A percentile compares a stretch with the other conserved stretches of the same genome.
phyloP scores from a whole-genome alignment of 2,113 vertebrate species.

The Arenaria interpres region DNA sequence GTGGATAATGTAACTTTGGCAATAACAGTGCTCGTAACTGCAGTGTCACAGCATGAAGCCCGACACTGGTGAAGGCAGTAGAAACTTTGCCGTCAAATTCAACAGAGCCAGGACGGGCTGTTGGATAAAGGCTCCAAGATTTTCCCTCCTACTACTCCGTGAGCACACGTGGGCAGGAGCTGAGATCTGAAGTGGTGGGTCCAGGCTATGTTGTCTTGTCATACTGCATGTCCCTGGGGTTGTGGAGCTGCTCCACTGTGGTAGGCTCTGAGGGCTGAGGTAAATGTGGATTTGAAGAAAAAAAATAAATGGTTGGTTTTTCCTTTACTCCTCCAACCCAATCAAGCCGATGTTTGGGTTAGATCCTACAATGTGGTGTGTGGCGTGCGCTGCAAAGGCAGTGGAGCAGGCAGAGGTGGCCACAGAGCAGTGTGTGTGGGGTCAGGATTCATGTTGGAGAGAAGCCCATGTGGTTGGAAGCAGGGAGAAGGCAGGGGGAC shows the following conservation, averaged over 20 bases:
- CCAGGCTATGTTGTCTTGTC: background rate
- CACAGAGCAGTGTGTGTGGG: background rate
- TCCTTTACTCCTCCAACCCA: background rate
- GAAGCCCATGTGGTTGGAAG: background rate
- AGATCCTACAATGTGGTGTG: background rate
- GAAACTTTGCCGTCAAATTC: background rate
- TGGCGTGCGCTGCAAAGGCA: background rate
- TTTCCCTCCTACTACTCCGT: background rate
- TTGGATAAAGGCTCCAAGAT: background rate
- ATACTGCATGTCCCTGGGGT: background rate
- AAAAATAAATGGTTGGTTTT: background rate
- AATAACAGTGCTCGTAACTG: background rate
- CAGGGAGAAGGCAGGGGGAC: background rate
- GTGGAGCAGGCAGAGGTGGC: background rate
- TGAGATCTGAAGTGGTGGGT: background rate
- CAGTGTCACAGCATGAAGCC: background rate
- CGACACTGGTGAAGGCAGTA: background rate
- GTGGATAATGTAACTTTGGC: background rate
- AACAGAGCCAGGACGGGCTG: background rate
- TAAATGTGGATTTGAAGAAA: background rate
- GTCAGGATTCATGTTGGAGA: background rate
- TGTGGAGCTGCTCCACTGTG: background rate
- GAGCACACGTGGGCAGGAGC: fast-evolving
- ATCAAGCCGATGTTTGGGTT: background rate
- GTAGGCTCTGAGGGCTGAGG: background rate